Conservation (phyloP, 2,888 invertebrate genomes). For the Sinelater perroti region DNA sequence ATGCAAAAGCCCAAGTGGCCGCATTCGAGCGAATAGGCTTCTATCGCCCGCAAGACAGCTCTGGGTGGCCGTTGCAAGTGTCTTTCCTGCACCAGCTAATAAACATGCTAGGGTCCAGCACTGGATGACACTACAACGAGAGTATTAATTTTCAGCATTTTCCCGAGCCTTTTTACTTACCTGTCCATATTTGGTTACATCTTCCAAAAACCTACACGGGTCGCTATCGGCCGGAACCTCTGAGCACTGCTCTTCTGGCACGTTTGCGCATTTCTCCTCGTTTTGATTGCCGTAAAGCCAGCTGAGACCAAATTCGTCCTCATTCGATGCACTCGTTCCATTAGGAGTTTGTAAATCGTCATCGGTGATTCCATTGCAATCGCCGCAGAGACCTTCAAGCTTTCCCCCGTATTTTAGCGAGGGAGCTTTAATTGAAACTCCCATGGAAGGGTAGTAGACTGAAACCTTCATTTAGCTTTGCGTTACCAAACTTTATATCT, state of each 20-base stretch:
- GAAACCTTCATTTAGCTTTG: conserved; percentile 9
- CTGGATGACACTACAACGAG: conserved; percentile 71
- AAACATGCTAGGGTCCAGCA: conserved; percentile 75
- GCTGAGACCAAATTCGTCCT: conserved; percentile 64
- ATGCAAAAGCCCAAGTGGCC: conserved; percentile 76
- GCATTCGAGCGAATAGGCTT: conserved; percentile 79
- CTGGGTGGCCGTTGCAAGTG: conserved; percentile 65
- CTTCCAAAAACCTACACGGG: conserved; percentile 72
- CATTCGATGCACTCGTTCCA: conserved; percentile 65
- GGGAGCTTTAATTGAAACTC: conserved; percentile 70
- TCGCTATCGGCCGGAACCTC: conserved; percentile 72
- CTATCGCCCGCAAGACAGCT: conserved; percentile 72
- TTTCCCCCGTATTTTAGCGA: conserved; percentile 76
- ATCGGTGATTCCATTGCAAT: conserved; percentile 70
- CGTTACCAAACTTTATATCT: neutral
- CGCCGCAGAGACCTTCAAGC: conserved; percentile 84
- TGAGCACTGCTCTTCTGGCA: conserved; percentile 54
- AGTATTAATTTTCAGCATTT: too few relatives aligned
- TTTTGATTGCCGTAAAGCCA: conserved; percentile 63
- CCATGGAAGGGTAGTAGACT: conserved; percentile 62
- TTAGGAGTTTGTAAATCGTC: conserved; percentile 66
- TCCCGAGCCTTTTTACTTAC: conserved; percentile 45
- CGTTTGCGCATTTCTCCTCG: conserved; percentile 55
- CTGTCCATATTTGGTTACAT: conserved; percentile 66
- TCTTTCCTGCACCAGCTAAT: conserved; percentile 76